phyloP scores from a whole-genome alignment of 2,888 invertebrate species.

The Amphiduros pacificus region DNA sequence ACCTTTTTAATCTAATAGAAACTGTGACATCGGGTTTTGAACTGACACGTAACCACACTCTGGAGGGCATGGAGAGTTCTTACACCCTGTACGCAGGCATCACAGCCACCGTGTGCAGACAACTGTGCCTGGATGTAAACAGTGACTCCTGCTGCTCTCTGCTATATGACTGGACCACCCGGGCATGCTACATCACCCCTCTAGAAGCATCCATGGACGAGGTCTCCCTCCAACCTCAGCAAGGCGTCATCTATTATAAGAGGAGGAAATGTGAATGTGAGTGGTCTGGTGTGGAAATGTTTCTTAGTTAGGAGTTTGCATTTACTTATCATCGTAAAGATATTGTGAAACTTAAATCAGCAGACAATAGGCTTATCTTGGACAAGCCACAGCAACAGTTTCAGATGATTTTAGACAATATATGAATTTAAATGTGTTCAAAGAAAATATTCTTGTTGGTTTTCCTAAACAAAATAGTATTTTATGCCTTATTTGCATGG shows the following conservation, averaged over 20 bases:
- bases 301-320: too few species aligned
- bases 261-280: constrained; percentile 27
- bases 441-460: too few species aligned
- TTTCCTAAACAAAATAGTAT: too few species aligned
- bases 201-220: constrained; percentile 16
- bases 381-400: too few species aligned
- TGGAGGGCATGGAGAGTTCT: constrained; percentile 23
- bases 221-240: constrained; percentile 11
- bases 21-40: constrained; percentile 7
- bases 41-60: constrained; percentile 9
- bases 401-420: too few species aligned
- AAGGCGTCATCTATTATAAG: constrained; percentile 24
- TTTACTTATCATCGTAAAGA: too few species aligned
- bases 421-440: too few species aligned
- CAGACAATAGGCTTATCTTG: too few species aligned
- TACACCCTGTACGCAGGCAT: constrained; percentile 25
- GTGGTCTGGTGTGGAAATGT: too few species aligned
- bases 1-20: constrained; percentile 2
- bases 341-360: too few species aligned
- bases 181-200: constrained; percentile 26
- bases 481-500: too few species aligned
- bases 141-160: constrained; percentile 30
- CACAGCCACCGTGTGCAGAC: constrained; percentile 25
- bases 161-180: constrained; percentile 22
- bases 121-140: constrained; percentile 19